Evolutionary conservation across 2,797 vertebrate species (phyloP), one percentile per base, ranked within the genome.

Genomic region (Girardinus metallicus): DNA sequence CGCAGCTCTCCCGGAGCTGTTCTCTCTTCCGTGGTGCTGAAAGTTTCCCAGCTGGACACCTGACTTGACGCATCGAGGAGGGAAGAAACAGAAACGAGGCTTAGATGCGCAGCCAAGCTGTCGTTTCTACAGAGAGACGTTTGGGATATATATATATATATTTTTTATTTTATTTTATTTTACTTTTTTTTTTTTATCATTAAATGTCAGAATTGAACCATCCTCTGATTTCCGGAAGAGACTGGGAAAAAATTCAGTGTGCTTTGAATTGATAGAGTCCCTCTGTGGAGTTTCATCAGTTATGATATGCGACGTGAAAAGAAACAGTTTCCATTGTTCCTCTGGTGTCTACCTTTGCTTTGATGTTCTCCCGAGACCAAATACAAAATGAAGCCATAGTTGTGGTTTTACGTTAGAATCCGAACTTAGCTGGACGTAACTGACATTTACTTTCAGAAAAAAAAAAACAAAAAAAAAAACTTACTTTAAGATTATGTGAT

Each of bases 11-110:
- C 36, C 49, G 88, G 92, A 93, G 94, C 93, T 95, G 95, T 95
- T 91, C 91, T 31, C 53, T 51, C 5, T 43, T 49, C 26, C n/a
- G 81, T 83, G 90, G 94, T 95, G 92, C 95, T 95, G 94, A 96
- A 96, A 95, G 79, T 96, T 95, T 95, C 82, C 88, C 53, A 64
- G 44, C 73, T 75, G 89, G 31, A 87, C 86, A 62, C 85, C 73
- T 77, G 82, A 60, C 57, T 77, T 60, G 74, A 80, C 29, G 51
- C 76, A 84, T 80, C 68, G 43, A 62, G 77, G 51, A n/a, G 41
- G 34, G 34, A 5, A 2, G 1, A 29, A 44, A 39, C 36, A 51
- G 11, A 9, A 36, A 44, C 23, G 29, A 74, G 12, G 36, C 12
- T n/a, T 29, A 47, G 36, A 13, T 34, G 23, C 21, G 73, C 72